phyloP scores from a whole-genome alignment of 2,113 vertebrate genomes.

The Callorhinus ursinus region DNA sequence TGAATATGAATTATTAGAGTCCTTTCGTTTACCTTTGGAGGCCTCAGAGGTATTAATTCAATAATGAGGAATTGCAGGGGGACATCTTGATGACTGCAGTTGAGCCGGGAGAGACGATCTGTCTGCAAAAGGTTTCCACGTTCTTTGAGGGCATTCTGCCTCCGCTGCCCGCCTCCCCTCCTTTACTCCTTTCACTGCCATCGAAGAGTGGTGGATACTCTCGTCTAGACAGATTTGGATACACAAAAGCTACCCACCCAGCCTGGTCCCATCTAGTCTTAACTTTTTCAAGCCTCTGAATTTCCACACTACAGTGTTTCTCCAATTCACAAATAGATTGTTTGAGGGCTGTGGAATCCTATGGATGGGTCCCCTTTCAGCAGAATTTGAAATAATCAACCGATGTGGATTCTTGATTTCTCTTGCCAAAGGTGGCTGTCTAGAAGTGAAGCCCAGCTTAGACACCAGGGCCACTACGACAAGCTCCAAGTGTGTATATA shows the following conservation, averaged over 20 bases:
- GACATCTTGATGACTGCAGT: constrained; percentile 86
- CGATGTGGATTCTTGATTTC: neutral
- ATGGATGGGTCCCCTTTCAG: neutral
- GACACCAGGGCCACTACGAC: neutral
- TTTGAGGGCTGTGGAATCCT: neutral
- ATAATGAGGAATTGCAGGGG: constrained; percentile 82
- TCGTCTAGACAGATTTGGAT: constrained; percentile 66
- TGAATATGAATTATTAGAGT: constrained; percentile 90
- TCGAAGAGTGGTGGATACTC: constrained; percentile 48
- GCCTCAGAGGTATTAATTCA: constrained; percentile 88
- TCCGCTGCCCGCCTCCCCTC: neutral
- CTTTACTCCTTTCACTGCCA: neutral
- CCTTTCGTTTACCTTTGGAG: constrained; percentile 88
- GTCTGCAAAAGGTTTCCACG: constrained; percentile 65
- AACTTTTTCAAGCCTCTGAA: constrained; percentile 53
- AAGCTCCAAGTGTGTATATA: neutral
- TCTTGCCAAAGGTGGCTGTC: constrained; percentile 29
- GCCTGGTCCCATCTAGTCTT: constrained; percentile 14
- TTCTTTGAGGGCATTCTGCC: constrained; percentile 60
- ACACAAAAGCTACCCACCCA: constrained; percentile 73
- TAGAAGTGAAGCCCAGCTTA: constrained; percentile 54
- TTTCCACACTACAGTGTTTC: constrained; percentile 43
- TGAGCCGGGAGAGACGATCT: constrained; percentile 72
- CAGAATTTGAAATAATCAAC: constrained; percentile 51
- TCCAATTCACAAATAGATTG: neutral